Evolutionary conservation across 2,113 vertebrate species (phyloP), one percentile per base, ranked within the genome.

Genomic region (Notothenia coriiceps): DNA sequence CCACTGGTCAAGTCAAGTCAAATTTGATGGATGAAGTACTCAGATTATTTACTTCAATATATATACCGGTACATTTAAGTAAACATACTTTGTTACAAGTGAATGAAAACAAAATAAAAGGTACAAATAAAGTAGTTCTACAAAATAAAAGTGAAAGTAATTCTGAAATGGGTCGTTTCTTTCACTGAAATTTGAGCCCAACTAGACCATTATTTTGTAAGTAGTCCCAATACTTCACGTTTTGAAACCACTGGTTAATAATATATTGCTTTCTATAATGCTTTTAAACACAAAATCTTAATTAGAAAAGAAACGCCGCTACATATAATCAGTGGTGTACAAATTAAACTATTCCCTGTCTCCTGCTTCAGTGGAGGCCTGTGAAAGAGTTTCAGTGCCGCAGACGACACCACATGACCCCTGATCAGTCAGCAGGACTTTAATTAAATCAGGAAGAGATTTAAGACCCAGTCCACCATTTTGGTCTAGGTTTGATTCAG

Each of bases 371-470:
- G 18, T 74, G 4, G 66, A 67, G 33, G 40, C 35, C 17, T 61
- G 55, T 86, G 79, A 90, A 90, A 83, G 80, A 80, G 62, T 56
- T 2, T 65, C 62, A 44, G n/a, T 14, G 63, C 35, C 67, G 56
- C 17, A 20, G 59, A 18, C 44, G 13, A 88, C 76, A 62, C 33
- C 93, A 88, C 90, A 77, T 92, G 91, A 93, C 67, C 49, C 3
- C 60, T 61, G 17, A 64, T 52, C 71, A 66, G 60, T 69, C 77
- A 76, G 57, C 70, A 15, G 25, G 47, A 50, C 15, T 46, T 40
- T 66, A 71, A 86, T 91, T 85, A 10, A 82, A 88, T 91, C 81
- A 91, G 33, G 25, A 15, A 50, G 15, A 63, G 29, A 29, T 20
- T 73, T 33, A 82, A 80, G n/a, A 22, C 47, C 1, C 49, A 50